Evolutionary conservation across 1,140 invertebrate genomes (phyloP), one percentile per base, ranked within the genome.

Genomic region (Calephelis nemesis): DNA sequence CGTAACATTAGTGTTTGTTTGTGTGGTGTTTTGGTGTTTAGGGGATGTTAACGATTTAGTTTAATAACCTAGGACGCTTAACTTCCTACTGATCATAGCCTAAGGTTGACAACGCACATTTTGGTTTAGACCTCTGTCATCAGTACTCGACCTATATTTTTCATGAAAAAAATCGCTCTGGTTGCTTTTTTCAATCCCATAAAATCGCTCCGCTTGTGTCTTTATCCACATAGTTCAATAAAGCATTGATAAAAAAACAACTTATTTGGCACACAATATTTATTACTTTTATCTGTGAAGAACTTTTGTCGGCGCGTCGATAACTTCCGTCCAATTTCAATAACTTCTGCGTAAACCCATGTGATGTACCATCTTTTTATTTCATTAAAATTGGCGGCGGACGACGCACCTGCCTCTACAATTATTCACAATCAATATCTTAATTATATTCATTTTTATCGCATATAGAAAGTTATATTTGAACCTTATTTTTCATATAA

Each of bases 381-480:
- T 48, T 48, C 47, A 71, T 73, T 75, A 71, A 77, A 73, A 76
- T 76, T 81, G 74, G 72, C 63, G 47, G n/a, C 50, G 68, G 63
- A 10, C 13, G 10, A 2, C 7, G 48, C 81, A 84, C 76, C 79
- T 81, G 80, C 83, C 52, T 60, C 11, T 13, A 63, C 65, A 81
- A 60, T 60, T 60, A 60, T 76, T 67, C 69, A 69, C 76, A 85
- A 83, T 84, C 83, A 81, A 85, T 83, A 83, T 84, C 74, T 75
- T 81, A 83, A 85, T 82, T 82, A 76, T 77, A 78, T 72, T 77
- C 54, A 79, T 81, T 79, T 83, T 78, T 81, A 80, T 75, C 74
- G 70, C 54, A 63, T 54, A 54, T 54, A 54, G 15, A 54, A 54
- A 54, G 52, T 54, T 54, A 10, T 54, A 54, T 54, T 54, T 54